Percentiles rank a stretch among this genome's conserved stretches.
Conservation (phyloP, 1,140 invertebrate genomes). For the Drosophila navojoa region DNA sequence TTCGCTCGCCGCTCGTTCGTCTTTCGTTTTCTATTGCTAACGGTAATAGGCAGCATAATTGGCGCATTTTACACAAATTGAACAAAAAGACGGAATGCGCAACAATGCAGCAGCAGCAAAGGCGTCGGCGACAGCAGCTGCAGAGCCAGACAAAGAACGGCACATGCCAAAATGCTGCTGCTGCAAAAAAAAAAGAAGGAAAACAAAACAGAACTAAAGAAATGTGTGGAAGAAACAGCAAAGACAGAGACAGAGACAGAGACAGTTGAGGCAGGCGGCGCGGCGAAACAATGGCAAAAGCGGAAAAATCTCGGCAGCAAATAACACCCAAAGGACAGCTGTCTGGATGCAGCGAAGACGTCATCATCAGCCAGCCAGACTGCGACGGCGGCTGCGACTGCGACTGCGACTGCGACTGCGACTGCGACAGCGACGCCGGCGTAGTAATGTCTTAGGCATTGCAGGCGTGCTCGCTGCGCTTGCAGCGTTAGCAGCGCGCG, state of each 20-base stretch:
- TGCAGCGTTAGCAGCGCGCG: constrained; percentile 36
- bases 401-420: background rate
- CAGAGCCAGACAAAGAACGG: constrained; percentile 44
- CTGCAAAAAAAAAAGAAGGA: constrained; percentile 31
- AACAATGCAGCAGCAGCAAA: constrained; percentile 51
- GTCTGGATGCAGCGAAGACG: constrained; percentile 36
- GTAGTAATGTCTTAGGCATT: constrained; percentile 15
- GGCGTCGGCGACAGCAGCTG: constrained; percentile 27
- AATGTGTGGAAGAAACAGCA: constrained; percentile 14
- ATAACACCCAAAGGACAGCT: constrained; percentile 72
- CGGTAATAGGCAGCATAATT: constrained; percentile 66
- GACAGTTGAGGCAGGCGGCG: constrained; percentile 42
- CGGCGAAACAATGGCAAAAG: constrained; percentile 58
- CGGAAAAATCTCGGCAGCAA: constrained; percentile 65
- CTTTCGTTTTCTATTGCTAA: constrained; percentile 22
- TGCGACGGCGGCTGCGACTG: background rate
- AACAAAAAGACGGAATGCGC: constrained; percentile 31
- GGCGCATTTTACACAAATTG: constrained; percentile 60
- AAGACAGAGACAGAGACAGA: background rate
- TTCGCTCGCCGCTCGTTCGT: background rate
- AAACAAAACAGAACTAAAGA: constrained; percentile 17
- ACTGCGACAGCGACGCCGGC: background rate
- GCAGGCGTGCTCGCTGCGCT: background rate
- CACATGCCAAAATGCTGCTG: constrained; percentile 52
- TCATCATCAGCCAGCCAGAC: constrained; percentile 16